phyloP scores from a whole-genome alignment of 2,797 vertebrate genomes.

The Aythya fuligula region DNA sequence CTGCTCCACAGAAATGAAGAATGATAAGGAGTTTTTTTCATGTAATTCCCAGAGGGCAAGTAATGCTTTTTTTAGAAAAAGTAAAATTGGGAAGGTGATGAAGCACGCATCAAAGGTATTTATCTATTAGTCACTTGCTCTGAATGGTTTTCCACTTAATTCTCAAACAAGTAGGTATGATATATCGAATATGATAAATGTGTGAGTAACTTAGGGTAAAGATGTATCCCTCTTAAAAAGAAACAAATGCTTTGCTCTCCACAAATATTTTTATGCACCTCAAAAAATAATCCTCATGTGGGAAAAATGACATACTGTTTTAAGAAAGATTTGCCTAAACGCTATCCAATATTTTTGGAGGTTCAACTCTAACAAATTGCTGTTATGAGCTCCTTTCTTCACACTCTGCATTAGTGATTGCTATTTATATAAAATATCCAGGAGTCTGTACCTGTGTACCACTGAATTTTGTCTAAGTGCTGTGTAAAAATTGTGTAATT shows the following conservation, averaged over 20 bases:
- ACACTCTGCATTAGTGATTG: background rate
- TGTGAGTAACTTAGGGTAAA: background rate
- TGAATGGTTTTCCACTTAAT: slow-evolving; percentile 21
- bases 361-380: background rate
- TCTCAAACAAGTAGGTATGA: background rate
- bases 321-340: background rate
- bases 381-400: background rate
- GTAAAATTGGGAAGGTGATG: background rate
- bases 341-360: background rate
- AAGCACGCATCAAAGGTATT: background rate
- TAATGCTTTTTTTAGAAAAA: background rate
- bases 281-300: background rate
- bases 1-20: background rate
- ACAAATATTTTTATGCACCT: background rate
- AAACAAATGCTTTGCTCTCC: background rate
- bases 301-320: background rate
- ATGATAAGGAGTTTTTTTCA: background rate
- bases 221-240: background rate
- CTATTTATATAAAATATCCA: background rate
- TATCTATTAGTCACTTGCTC: background rate
- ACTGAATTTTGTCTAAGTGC: background rate
- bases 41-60: background rate
- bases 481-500: background rate
- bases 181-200: background rate
- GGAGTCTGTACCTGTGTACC: background rate